Evolutionary conservation across 2,888 invertebrate species (phyloP), one percentile per base, ranked within the genome.

Genomic region (Drosophila kuntzei): DNA sequence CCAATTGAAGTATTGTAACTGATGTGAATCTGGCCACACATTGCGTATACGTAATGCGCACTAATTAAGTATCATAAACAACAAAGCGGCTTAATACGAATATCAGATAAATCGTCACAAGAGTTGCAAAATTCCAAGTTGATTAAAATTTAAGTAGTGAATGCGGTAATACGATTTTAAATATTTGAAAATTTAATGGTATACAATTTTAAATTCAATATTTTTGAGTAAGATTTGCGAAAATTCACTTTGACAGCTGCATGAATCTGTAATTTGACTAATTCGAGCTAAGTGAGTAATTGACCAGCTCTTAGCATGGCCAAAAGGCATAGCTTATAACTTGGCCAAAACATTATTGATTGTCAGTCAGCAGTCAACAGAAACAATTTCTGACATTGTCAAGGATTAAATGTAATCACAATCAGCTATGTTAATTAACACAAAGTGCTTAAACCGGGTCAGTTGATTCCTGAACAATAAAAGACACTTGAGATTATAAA

Each of bases 401-500:
- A 49, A 68, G 63, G 41, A 59, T 69, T 69, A 74, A 20, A 65
- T 37, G 37, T 55, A 76, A 64, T 34, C 34, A 49, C 65, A 68
- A 58, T 66, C 58, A 68, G 53, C 66, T 57, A 61, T 64, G 68
- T 71, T 75, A 83, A 83, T 71, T 87, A 66, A 14, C 49, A 25
- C 41, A n/a, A 51, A 34, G 46, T 25, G n/a, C 29, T 20, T 46
- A 36, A 34, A 47, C 18, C 18, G 37, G 32, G 39, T 50, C 59
- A 29, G 51, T 62, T 64, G 49, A 37, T 9, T 29, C 27, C 9
- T 43, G 27, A 47, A 60, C 65, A 74, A 57, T 70, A 59, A 76
- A 62, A 63, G 43, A 49, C 79, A 76, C 79, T 87, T 65, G 62
- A 76, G 79, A 87, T 73, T 85, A 82, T 76, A 65, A 72, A 78